Evolutionary conservation across 2,888 invertebrate species (phyloP).

Genomic region (Drosophila borborema): DNA sequence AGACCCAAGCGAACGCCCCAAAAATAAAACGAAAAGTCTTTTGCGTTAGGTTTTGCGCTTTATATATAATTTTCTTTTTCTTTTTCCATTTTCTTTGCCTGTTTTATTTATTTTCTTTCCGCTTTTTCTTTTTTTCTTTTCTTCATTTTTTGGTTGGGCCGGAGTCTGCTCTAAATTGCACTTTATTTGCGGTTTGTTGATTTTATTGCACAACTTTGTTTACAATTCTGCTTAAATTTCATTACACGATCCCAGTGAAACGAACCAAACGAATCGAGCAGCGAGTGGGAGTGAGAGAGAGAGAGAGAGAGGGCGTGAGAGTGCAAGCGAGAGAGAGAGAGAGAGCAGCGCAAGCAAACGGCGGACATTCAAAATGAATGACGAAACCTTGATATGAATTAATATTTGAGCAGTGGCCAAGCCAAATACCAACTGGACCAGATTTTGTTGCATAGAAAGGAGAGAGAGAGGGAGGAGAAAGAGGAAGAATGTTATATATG

Average conservation of each 20-base stretch:
- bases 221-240: slow-evolving; percentile 78
- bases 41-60: slow-evolving; percentile 17
- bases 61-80: slow-evolving; percentile 12
- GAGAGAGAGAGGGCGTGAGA: not conserved
- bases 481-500: not conserved
- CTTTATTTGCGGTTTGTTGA: slow-evolving; percentile 76
- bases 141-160: slow-evolving; percentile 19
- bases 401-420: slow-evolving; percentile 68
- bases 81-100: slow-evolving; percentile 16
- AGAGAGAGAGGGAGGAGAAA: not conserved
- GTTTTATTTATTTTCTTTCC: slow-evolving; percentile 17
- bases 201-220: slow-evolving; percentile 76
- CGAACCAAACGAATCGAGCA: slow-evolving; percentile 43
- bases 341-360: slow-evolving; percentile 1
- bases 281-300: slow-evolving; percentile 10
- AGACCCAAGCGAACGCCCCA: slow-evolving; percentile 35
- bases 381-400: slow-evolving; percentile 79
- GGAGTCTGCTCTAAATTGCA: slow-evolving; percentile 66
- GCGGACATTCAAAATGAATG: slow-evolving; percentile 65
- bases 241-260: slow-evolving; percentile 69
- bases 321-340: not conserved
- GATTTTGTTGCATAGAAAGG: slow-evolving; percentile 2
- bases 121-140: not conserved
- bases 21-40: slow-evolving; percentile 51
- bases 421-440: slow-evolving; percentile 36